These are phyloP conservation scores for Cheilinus undulatus DNA, from an alignment of 2,113 vertebrate genomes.

Conservation along the genomic window DNA sequence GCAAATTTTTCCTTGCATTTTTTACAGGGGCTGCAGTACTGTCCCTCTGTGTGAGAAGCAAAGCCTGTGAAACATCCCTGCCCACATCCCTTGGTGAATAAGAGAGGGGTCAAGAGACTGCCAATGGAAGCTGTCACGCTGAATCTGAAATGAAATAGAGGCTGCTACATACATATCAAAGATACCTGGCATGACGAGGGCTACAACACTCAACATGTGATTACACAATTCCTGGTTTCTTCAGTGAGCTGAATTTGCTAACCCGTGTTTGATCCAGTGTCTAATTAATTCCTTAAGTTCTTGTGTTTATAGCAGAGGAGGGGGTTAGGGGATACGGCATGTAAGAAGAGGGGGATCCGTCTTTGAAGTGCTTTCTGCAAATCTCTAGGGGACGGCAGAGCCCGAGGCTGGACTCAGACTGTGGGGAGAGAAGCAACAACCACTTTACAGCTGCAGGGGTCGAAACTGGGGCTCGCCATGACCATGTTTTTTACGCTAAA, in stretches of 20 bases:
- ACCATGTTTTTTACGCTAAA: constrained; percentile 29
- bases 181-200: constrained; percentile 16
- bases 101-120: constrained; percentile 36
- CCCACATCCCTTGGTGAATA: constrained; percentile 28
- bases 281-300: constrained; percentile 84
- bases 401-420: constrained; percentile 75
- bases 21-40: constrained; percentile 19
- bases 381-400: constrained; percentile 73
- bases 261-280: constrained; percentile 70
- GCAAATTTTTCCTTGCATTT: constrained; percentile 13
- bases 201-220: constrained; percentile 33
- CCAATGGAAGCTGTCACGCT: constrained; percentile 40
- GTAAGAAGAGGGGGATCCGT: constrained; percentile 61
- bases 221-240: constrained; percentile 32
- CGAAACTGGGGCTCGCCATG: constrained; percentile 28
- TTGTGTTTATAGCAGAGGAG: constrained; percentile 69
- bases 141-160: constrained; percentile 29
- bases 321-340: constrained; percentile 40
- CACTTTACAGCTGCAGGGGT: constrained; percentile 39
- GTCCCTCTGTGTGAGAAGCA: constrained; percentile 32
- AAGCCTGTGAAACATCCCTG: constrained; percentile 31
- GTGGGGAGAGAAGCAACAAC: constrained; percentile 62
- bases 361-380: constrained; percentile 80
- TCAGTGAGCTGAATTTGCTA: constrained; percentile 50
- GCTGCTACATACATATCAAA: constrained; percentile 45